Evolutionary conservation across 2,113 vertebrate species (phyloP).

Genomic region (Acanthochromis polyacanthus): DNA sequence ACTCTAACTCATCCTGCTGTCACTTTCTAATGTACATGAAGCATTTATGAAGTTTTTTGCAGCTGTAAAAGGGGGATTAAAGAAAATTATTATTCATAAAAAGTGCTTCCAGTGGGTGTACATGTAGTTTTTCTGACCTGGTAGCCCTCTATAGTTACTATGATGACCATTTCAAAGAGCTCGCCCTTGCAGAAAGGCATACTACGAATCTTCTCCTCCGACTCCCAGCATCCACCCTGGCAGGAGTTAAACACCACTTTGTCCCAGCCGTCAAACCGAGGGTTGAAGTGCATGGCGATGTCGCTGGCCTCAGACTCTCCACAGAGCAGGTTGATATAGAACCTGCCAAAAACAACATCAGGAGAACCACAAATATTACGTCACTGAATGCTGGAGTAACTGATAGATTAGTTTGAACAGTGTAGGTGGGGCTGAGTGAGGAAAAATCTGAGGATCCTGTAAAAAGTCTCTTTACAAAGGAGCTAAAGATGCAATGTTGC

Average conservation of each 20-base stretch:
- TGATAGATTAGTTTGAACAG: slow-evolving; percentile 18
- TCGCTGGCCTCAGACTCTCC: slow-evolving; percentile 76
- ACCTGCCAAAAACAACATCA: slow-evolving; percentile 71
- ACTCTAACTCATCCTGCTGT: too few relatives aligned
- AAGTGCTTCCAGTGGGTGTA: background rate
- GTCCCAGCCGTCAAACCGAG: slow-evolving; percentile 87
- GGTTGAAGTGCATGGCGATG: slow-evolving; percentile 88
- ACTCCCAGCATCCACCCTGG: slow-evolving; percentile 80
- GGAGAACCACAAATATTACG: background rate
- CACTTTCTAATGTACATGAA: too few relatives aligned
- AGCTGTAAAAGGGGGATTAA: background rate
- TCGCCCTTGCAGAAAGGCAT: slow-evolving; percentile 86
- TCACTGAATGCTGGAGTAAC: background rate
- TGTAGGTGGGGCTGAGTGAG: background rate
- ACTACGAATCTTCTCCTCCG: slow-evolving; percentile 77
- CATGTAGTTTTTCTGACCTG: slow-evolving; percentile 76
- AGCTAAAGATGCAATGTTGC: background rate
- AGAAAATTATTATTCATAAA: background rate
- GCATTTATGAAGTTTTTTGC: too few relatives aligned
- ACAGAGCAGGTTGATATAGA: slow-evolving; percentile 84
- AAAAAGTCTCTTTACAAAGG: background rate
- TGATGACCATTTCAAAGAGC: slow-evolving; percentile 86
- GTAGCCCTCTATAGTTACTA: slow-evolving; percentile 71
- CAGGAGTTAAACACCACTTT: slow-evolving; percentile 87
- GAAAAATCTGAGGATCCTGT: background rate